These are phyloP conservation scores for Sycobia sp. DNA, from an alignment of 1,140 invertebrate species.

Conservation along the genomic window DNA sequence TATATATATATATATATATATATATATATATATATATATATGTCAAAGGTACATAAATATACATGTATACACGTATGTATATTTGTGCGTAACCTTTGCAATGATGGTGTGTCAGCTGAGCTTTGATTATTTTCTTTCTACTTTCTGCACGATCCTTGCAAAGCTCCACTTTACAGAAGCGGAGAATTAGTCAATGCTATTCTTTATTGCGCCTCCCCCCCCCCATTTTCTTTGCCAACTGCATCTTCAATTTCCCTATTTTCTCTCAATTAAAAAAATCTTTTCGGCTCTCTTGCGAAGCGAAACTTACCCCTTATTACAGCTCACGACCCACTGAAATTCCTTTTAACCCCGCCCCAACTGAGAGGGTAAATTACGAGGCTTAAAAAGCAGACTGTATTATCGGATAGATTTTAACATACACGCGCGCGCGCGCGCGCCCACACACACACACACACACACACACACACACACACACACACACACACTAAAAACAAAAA, in stretches of 20 bases:
- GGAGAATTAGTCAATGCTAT: slow-evolving; percentile 30
- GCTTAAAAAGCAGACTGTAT: slow-evolving; percentile 62
- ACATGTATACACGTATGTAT: slow-evolving; percentile 24
- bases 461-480: slow-evolving; percentile 35
- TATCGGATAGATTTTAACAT: slow-evolving; percentile 59
- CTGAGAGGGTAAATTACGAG: slow-evolving; percentile 52
- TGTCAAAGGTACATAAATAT: no score
- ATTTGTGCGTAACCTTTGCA: slow-evolving; percentile 50
- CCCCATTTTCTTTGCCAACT: no score
- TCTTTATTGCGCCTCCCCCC: no score
- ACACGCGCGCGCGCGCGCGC: slow-evolving; percentile 46
- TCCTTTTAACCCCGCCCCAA: slow-evolving; percentile 8
- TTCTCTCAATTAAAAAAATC: not conserved
- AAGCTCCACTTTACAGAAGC: slow-evolving; percentile 20
- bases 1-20: no score
- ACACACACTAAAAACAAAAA: slow-evolving; percentile 22
- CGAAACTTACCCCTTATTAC: slow-evolving; percentile 18
- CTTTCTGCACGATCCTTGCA: slow-evolving; percentile 26
- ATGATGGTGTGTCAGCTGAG: slow-evolving; percentile 44
- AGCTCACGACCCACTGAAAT: not conserved
- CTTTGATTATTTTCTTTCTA: slow-evolving; percentile 27
- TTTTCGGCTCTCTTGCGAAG: slow-evolving; percentile 16
- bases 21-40: no score
- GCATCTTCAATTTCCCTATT: not conserved
- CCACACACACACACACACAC: slow-evolving; percentile 37